Conservation (phyloP, 2,797 vertebrate species). For the Vipera ursinii region DNA sequence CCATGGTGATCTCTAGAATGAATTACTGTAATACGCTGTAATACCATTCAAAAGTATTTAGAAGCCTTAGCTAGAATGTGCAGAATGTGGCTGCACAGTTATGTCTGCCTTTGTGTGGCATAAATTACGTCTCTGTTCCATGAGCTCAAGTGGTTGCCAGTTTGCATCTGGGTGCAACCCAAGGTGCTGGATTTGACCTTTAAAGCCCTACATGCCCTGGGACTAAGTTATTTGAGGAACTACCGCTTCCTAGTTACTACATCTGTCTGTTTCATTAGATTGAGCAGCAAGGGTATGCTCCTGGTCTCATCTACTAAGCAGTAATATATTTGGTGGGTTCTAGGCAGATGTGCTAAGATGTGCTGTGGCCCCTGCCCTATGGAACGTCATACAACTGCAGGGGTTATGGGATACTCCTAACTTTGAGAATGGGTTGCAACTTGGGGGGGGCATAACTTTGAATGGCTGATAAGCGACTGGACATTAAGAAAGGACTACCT, state of each 20-base stretch:
- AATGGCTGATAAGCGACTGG: background rate
- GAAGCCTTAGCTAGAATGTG: background rate
- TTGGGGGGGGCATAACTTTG: background rate
- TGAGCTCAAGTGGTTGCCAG: background rate
- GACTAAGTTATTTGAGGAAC: background rate
- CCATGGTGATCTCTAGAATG: background rate
- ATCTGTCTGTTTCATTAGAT: background rate
- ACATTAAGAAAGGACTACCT: background rate
- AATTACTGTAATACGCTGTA: background rate
- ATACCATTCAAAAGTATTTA: background rate
- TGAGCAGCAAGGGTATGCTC: background rate
- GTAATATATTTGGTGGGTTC: background rate
- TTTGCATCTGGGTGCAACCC: background rate
- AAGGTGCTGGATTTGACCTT: background rate
- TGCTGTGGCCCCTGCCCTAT: background rate
- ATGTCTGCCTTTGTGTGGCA: background rate
- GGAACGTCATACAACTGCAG: background rate
- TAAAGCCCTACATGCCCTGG: background rate
- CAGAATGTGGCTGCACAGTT: background rate
- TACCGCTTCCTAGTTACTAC: background rate
- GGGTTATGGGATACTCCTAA: background rate
- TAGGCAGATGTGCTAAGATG: background rate
- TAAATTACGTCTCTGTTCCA: background rate
- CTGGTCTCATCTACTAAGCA: background rate
- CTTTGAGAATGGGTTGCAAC: background rate